A percentile compares a stretch with the other conserved stretches of the same genome.
These are phyloP conservation scores for Apodemus sylvaticus DNA, from an alignment of 2,113 vertebrate species.

Conservation along the genomic window DNA sequence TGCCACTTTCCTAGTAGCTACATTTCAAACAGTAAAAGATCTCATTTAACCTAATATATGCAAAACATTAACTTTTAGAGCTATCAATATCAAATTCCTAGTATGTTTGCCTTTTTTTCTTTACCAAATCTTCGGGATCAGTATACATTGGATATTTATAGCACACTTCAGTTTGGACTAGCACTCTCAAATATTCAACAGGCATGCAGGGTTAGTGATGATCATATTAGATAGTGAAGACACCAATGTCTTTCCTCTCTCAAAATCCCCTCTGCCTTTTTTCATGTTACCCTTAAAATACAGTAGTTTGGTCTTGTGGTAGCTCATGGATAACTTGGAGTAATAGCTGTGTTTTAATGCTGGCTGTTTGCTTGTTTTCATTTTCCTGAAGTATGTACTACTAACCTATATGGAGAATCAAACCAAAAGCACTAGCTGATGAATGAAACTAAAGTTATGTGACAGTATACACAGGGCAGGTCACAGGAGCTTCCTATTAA, in stretches of 20 bases:
- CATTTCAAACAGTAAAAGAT: neutral
- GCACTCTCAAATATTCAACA: neutral
- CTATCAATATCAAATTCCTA: neutral
- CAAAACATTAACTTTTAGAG: neutral
- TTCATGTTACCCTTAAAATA: neutral
- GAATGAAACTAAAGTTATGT: neutral
- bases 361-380: neutral
- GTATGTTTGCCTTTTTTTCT: neutral
- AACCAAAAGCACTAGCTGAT: neutral
- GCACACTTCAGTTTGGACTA: accelerated
- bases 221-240: accelerated
- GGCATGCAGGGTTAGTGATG: accelerated
- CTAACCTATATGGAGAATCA: neutral
- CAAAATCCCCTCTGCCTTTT: neutral
- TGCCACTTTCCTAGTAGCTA: neutral
- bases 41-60: neutral
- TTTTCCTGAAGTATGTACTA: neutral
- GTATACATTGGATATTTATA: too few species aligned
- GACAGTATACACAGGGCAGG: neutral
- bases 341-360: neutral
- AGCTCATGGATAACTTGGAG: neutral
- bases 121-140: neutral
- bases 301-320: neutral
- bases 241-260: neutral
- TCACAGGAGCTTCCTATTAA: neutral